Evolutionary conservation across 2,797 vertebrate species (phyloP).

Genomic region (Clarias laeviceps): DNA sequence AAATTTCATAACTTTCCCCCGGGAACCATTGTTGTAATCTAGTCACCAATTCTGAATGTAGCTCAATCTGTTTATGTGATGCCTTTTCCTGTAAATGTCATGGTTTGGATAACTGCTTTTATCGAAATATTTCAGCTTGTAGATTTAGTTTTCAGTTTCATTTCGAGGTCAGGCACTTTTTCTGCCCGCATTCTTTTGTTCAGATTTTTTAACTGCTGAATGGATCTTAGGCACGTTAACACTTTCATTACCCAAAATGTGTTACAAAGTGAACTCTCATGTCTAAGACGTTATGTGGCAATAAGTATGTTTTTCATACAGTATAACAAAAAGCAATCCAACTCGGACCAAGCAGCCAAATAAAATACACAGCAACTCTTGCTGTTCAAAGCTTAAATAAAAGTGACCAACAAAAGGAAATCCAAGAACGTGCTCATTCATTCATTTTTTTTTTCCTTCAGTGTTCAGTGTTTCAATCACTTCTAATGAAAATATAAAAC

Average conservation of each 20-base stretch:
- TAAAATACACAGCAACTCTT: conserved; percentile 64
- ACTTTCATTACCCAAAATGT: conserved; percentile 49
- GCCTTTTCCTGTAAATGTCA: background rate
- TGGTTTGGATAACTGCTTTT: conserved; percentile 17
- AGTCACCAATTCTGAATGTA: background rate
- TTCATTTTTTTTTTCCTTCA: conserved; percentile 31
- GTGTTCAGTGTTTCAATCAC: background rate
- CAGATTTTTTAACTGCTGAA: conserved; percentile 25
- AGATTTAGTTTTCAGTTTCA: conserved; percentile 11
- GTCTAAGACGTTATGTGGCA: conserved; percentile 58
- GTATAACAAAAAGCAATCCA: conserved; percentile 51
- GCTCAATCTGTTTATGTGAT: background rate
- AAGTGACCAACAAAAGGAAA: background rate
- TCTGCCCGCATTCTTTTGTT: conserved; percentile 10
- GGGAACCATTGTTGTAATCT: background rate
- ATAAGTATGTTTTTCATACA: conserved; percentile 34
- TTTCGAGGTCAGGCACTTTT: background rate
- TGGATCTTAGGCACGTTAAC: conserved; percentile 29
- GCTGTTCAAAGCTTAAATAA: conserved; percentile 1
- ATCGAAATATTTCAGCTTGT: background rate
- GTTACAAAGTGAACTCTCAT: conserved; percentile 53
- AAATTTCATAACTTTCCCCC: background rate
- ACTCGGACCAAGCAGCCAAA: conserved; percentile 55
- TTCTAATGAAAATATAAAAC: conserved; percentile 18
- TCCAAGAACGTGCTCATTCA: conserved; percentile 25